A percentile compares a stretch with the other conserved stretches of the same genome.
Conservation (phyloP, 2,888 invertebrate species). For the Cantharis rustica region DNA sequence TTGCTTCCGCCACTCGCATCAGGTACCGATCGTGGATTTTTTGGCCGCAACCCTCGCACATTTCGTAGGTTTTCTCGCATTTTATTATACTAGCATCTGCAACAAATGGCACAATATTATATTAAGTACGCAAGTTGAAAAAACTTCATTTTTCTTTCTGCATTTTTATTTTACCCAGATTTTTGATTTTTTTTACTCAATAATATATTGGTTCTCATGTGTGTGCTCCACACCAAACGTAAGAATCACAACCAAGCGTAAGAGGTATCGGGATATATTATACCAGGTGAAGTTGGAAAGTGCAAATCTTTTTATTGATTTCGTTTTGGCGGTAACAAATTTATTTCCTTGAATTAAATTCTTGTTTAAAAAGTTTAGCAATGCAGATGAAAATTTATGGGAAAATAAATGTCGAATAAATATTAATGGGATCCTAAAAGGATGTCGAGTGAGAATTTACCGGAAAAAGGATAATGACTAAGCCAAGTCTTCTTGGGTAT, state of each 20-base stretch:
- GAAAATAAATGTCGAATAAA: slow-evolving; percentile 11
- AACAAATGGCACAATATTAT: slow-evolving; percentile 32
- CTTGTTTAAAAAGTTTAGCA: background rate
- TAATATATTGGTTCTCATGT: background rate
- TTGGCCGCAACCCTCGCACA: slow-evolving; percentile 93
- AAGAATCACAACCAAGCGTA: too few species aligned
- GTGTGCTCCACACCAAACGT: background rate
- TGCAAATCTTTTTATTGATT: background rate
- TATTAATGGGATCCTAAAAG: slow-evolving; percentile 20
- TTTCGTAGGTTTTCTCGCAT: slow-evolving; percentile 81
- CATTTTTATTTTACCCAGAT: background rate
- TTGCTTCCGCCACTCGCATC: slow-evolving; percentile 91
- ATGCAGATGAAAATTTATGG: background rate
- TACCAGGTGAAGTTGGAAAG: background rate
- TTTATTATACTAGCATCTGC: slow-evolving; percentile 63
- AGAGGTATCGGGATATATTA: background rate
- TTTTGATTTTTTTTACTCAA: background rate
- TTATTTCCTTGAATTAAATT: background rate
- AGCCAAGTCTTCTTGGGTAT: slow-evolving; percentile 34
- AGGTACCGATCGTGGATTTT: slow-evolving; percentile 95
- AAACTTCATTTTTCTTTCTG: background rate
- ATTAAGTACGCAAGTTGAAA: slow-evolving; percentile 14
- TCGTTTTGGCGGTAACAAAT: background rate
- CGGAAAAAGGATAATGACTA: slow-evolving; percentile 42
- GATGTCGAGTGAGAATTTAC: slow-evolving; percentile 33